Evolutionary conservation across 2,888 invertebrate species (phyloP).

Genomic region (Rotaria macrura): DNA sequence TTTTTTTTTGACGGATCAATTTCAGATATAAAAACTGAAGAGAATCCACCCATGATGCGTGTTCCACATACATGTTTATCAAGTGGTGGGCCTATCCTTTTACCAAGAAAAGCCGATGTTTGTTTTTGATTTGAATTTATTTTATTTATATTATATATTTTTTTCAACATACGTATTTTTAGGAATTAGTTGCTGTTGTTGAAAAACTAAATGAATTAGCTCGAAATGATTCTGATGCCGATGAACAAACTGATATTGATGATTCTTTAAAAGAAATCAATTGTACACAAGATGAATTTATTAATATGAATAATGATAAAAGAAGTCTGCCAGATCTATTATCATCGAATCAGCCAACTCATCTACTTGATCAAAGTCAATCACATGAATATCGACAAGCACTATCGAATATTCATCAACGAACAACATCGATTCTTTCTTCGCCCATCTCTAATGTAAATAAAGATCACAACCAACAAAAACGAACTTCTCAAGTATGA

Average conservation of each 20-base stretch:
- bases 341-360: neutral
- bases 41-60: neutral
- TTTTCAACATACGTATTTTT: too few species aligned
- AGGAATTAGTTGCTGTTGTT: constrained; percentile 18
- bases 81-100: neutral
- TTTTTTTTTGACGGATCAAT: too few species aligned
- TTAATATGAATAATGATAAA: neutral
- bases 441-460: neutral
- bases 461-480: neutral
- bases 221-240: neutral
- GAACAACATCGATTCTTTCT: neutral
- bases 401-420: neutral
- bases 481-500: neutral
- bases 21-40: neutral
- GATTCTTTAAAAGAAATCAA: neutral
- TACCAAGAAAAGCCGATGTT: neutral
- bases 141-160: neutral
- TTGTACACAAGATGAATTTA: neutral
- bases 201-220: constrained; percentile 20
- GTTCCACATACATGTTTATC: neutral
- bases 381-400: neutral
- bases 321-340: neutral
- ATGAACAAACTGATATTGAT: neutral
- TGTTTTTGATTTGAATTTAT: neutral
- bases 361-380: neutral